Evolutionary conservation across 2,797 vertebrate genomes (phyloP), one percentile per base, ranked within the genome.

Genomic region (Sardinella longiceps): DNA sequence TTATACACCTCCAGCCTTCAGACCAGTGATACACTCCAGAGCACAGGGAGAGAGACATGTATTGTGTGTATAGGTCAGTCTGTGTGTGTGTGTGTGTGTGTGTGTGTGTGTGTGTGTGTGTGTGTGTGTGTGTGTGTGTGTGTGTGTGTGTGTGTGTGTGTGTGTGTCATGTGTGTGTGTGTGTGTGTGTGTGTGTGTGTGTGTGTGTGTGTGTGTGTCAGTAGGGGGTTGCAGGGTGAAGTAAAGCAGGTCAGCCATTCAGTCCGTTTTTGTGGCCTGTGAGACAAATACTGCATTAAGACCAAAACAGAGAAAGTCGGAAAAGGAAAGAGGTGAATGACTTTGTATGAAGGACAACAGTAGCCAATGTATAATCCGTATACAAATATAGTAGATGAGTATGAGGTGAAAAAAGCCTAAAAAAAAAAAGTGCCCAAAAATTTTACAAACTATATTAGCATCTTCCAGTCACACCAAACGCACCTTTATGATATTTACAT

Each of bases 1-100:
- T 84, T 84, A 85, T 84, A 87, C 58, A 82, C 85, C 84, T 85
- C 85, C n/a, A 66, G 20, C 28, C 60, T 33, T 12, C 60, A 66
- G 2, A 33, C 60, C 60, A 66, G 25, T 66, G 60, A 66, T 33
- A 30, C 60, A 66, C 60, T 66, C 25, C 60, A 66, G 58, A 45
- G 56, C 28, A 39, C 56, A 46, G 58, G 46, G 58, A 63, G 39
- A 63, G 82, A 63, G 82, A 20, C 50, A 50, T 77, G 46, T 60
- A 53, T 80, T 80, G 51, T 85, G 25, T 82, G 81, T 11, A 23
- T 82, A 39, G 58, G 50, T 58, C 23, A 30, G 51, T 58, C 74
- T 80, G 51, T 80, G 83, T 60, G 83, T 45, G 70, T 60, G 70
- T 84, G 51, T 46, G 83, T 80, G 66, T 66, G 63, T 85, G 66